These are phyloP conservation scores for Lacerta agilis DNA, from an alignment of 2,797 vertebrate genomes.

Conservation along the genomic window DNA sequence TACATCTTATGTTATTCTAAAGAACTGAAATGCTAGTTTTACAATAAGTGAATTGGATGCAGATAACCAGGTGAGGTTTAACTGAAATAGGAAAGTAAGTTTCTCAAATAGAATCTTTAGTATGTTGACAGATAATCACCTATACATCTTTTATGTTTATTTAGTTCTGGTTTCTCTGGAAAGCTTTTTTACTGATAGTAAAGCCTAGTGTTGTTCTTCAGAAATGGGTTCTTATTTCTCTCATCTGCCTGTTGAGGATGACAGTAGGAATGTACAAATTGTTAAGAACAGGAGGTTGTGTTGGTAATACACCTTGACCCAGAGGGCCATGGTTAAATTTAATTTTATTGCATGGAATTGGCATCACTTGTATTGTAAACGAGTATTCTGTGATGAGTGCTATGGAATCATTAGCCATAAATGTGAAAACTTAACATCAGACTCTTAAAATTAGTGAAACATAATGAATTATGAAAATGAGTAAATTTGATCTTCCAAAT, in stretches of 20 bases:
- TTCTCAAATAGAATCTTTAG: background rate
- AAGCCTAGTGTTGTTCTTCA: background rate
- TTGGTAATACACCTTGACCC: background rate
- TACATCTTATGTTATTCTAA: background rate
- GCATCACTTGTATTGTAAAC: background rate
- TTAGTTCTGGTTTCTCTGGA: background rate
- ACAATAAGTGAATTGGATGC: background rate
- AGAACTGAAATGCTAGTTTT: background rate
- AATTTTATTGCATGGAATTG: background rate
- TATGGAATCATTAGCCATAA: background rate
- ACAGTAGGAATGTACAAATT: too few species aligned
- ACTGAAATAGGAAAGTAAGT: background rate
- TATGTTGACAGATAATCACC: background rate
- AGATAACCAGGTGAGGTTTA: background rate
- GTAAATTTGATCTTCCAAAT: background rate
- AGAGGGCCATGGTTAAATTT: background rate
- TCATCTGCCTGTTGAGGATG: background rate
- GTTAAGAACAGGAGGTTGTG: background rate
- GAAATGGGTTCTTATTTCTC: background rate
- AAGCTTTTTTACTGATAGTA: background rate
- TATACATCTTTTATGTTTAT: background rate
- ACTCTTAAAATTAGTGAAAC: background rate
- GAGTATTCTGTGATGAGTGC: background rate
- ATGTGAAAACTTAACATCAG: background rate
- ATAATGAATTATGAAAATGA: background rate